A percentile compares a stretch with the other conserved stretches of the same genome.
These are phyloP conservation scores for Asbolus verrucosus DNA, from an alignment of 1,140 invertebrate genomes.

Conservation along the genomic window DNA sequence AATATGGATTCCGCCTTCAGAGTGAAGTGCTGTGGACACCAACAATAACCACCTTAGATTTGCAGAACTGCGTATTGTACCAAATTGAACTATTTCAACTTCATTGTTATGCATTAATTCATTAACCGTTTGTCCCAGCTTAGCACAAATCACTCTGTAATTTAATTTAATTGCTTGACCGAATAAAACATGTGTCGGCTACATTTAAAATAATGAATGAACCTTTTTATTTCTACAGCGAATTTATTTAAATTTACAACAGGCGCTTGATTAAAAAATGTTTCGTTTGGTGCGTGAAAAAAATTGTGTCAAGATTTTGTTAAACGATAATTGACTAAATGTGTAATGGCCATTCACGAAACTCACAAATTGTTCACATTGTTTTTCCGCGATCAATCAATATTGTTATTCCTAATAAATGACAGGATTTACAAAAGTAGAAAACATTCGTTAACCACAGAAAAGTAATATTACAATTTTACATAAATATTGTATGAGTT, in stretches of 20 bases:
- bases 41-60: constrained; percentile 34
- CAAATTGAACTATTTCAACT: constrained; percentile 39
- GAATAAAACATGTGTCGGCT: constrained; percentile 44
- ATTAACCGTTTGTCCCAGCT: constrained; percentile 37
- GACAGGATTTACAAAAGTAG: too few species aligned
- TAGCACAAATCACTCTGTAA: constrained; percentile 41
- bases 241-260: not conserved
- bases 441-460: too few species aligned
- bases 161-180: constrained; percentile 42
- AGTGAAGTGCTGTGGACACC: too few species aligned
- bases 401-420: too few species aligned
- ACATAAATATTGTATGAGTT: too few species aligned
- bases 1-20: constrained; percentile 28
- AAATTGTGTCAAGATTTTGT: not conserved
- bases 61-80: constrained; percentile 7
- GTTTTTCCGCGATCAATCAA: too few species aligned
- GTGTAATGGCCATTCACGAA: too few species aligned
- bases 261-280: not conserved
- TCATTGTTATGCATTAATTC: constrained; percentile 44
- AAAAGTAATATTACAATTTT: too few species aligned
- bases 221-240: constrained; percentile 9
- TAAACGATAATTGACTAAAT: too few species aligned
- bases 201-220: constrained; percentile 35
- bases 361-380: too few species aligned
- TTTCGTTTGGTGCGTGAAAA: too few species aligned